A percentile compares a stretch with the other conserved stretches of the same genome.
These are phyloP conservation scores for Gisinianus flammeolus DNA, from an alignment of 2,888 invertebrate genomes.

Conservation along the genomic window DNA sequence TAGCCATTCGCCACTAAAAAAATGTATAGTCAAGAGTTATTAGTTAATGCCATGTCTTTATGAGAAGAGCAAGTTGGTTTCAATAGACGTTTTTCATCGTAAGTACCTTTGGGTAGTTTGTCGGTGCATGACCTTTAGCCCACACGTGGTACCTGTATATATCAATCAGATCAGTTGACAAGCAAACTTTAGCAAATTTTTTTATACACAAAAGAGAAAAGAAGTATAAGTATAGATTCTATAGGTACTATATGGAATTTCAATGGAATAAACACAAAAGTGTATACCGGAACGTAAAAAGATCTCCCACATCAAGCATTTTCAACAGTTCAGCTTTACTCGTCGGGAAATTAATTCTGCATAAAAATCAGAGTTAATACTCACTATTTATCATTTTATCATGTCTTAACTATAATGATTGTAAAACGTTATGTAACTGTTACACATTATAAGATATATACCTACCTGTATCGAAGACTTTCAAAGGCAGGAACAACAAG, in stretches of 20 bases:
- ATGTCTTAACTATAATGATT: background rate
- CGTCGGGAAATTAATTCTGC: conserved; percentile 74
- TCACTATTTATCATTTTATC: background rate
- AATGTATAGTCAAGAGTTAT: too few relatives aligned
- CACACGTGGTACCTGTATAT: conserved; percentile 77
- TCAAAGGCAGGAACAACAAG: conserved; percentile 90
- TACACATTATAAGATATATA: background rate
- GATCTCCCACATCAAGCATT: conserved; percentile 73
- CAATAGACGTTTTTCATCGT: too few relatives aligned
- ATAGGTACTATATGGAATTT: too few relatives aligned
- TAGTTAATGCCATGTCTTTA: too few relatives aligned
- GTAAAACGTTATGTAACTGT: background rate
- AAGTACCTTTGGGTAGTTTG: conserved; percentile 80
- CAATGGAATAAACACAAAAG: background rate
- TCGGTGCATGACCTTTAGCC: conserved; percentile 85
- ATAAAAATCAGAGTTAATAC: background rate
- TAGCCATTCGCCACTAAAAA: conserved; percentile 80
- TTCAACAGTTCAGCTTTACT: conserved; percentile 77
- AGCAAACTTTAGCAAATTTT: too few relatives aligned
- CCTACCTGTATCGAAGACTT: conserved; percentile 73
- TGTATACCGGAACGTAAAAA: conserved; percentile 79
- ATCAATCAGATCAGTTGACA: too few relatives aligned
- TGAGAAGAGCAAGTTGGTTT: too few relatives aligned
- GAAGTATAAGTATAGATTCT: too few relatives aligned
- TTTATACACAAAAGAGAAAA: too few relatives aligned